phyloP scores from a whole-genome alignment of 2,113 vertebrate species.

The Sylvia atricapilla region DNA sequence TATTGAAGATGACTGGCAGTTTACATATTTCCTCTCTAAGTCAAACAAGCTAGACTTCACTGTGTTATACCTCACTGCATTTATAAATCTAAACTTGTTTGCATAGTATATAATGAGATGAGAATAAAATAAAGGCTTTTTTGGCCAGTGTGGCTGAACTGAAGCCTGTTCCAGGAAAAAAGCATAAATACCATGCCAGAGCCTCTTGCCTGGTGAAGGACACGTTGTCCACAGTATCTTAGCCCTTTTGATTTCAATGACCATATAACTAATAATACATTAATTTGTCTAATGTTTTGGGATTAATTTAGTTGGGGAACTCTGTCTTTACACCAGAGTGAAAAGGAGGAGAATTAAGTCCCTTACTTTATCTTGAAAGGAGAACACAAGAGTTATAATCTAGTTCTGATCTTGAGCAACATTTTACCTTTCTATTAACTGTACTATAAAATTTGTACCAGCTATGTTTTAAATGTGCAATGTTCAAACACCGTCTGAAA shows the following conservation, averaged over 20 bases:
- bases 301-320: not conserved
- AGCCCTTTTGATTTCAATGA: not conserved
- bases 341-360: not conserved
- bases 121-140: not conserved
- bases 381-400: not conserved
- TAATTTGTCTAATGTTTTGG: not conserved
- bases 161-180: not conserved
- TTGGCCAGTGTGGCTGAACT: not conserved
- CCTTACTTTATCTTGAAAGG: not conserved
- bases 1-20: conserved; percentile 37
- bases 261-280: not conserved
- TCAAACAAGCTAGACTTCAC: not conserved
- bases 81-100: conserved; percentile 2
- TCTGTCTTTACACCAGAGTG: not conserved
- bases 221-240: not conserved
- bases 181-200: not conserved
- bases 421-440: not conserved
- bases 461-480: not conserved
- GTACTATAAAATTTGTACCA: not conserved
- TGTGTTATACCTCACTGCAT: not conserved
- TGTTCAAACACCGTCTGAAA: not conserved
- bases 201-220: not conserved
- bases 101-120: not conserved
- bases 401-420: not conserved
- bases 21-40: conserved; percentile 24